Percentiles rank a stretch among this genome's conserved stretches.
phyloP scores from a whole-genome alignment of 2,888 invertebrate genomes.

The Cetonia aurata region DNA sequence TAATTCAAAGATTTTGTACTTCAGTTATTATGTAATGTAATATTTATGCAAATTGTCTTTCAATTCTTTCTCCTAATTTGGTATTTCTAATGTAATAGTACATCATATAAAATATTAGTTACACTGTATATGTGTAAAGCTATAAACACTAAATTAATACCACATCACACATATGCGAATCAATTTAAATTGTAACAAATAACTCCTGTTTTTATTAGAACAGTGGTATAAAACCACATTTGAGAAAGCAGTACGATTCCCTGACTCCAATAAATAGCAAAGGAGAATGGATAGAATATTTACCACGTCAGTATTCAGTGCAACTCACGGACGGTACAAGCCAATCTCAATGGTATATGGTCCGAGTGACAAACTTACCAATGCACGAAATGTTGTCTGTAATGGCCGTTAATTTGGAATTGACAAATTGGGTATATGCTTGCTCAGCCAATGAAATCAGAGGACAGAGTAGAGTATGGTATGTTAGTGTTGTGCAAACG shows the following conservation, averaged over 20 bases:
- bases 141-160: background rate
- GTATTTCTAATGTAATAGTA: too few relatives aligned
- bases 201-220: conserved; percentile 51
- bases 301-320: conserved; percentile 66
- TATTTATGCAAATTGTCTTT: too few relatives aligned
- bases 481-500: conserved; percentile 47
- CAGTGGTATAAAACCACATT: conserved; percentile 58
- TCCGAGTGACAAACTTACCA: conserved; percentile 70
- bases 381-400: conserved; percentile 75
- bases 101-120: too few relatives aligned
- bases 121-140: too few relatives aligned
- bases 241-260: conserved; percentile 59
- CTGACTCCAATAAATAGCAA: conserved; percentile 61
- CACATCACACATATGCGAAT: conserved; percentile 10
- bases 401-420: conserved; percentile 76
- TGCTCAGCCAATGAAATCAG: conserved; percentile 74
- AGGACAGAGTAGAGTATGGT: conserved; percentile 74
- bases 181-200: conserved; percentile 33
- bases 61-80: too few relatives aligned
- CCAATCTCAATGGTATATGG: conserved; percentile 69
- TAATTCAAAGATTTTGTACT: too few relatives aligned
- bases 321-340: conserved; percentile 59
- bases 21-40: too few relatives aligned
- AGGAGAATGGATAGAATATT: conserved; percentile 69
- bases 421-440: conserved; percentile 82